Percentiles rank a stretch among this genome's conserved stretches.
These are phyloP conservation scores for Ceratosolen solmsi DNA, from an alignment of 1,140 invertebrate species.

Conservation along the genomic window DNA sequence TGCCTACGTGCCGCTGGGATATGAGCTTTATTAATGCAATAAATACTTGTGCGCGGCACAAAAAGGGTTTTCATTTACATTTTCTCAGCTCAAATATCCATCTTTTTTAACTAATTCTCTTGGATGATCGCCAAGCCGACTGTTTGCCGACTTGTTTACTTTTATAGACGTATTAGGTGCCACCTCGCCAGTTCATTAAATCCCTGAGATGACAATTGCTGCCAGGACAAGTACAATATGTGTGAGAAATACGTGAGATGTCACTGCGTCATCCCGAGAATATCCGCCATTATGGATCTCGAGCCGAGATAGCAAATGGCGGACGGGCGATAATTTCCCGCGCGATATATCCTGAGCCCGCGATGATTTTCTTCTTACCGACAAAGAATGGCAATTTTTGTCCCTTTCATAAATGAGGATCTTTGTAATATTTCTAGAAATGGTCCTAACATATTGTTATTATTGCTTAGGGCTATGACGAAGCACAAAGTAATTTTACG, in stretches of 20 bases:
- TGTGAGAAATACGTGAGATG: neutral
- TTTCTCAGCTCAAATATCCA: no score
- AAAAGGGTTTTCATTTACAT: neutral
- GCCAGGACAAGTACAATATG: neutral
- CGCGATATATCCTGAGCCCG: neutral
- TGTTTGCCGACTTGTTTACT: neutral
- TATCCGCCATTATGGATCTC: neutral
- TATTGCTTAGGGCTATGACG: neutral
- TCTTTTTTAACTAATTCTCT: no score
- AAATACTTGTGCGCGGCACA: neutral
- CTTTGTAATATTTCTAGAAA: neutral
- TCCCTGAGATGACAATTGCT: neutral
- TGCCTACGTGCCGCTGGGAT: neutral
- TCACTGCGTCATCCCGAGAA: neutral
- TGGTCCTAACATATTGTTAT: neutral
- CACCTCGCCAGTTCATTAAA: neutral
- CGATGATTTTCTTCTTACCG: neutral
- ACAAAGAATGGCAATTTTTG: neutral
- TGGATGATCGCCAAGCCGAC: neutral
- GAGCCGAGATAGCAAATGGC: neutral
- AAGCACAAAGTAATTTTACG: neutral
- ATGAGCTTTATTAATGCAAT: conserved; percentile 16
- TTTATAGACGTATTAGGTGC: neutral
- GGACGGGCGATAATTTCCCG: no score
- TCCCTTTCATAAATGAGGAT: neutral